Evolutionary conservation across 2,888 invertebrate species (phyloP).

Genomic region (Gortyna flavago): DNA sequence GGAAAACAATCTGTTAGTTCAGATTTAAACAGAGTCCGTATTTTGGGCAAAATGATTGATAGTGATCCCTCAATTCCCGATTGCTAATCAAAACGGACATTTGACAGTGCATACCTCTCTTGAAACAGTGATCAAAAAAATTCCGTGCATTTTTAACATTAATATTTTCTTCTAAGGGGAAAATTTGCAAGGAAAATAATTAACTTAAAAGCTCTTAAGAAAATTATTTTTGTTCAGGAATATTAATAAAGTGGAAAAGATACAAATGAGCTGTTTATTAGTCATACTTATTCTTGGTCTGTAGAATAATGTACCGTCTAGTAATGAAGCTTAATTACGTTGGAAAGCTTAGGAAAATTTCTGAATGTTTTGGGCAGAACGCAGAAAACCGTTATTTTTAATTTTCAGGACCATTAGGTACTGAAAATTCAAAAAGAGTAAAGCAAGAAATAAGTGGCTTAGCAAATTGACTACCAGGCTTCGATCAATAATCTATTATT

Average conservation of each 20-base stretch:
- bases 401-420: not conserved
- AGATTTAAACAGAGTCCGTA: slow-evolving; percentile 42
- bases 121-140: not conserved
- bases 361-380: not conserved
- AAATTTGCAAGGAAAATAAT: slow-evolving; percentile 20
- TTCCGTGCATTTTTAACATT: not conserved
- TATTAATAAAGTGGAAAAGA: slow-evolving; percentile 34
- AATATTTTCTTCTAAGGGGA: not conserved
- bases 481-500: too few relatives aligned
- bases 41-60: slow-evolving; percentile 21
- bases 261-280: slow-evolving; percentile 23
- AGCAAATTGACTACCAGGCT: not conserved
- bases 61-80: not conserved
- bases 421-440: not conserved
- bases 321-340: not conserved
- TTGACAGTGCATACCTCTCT: not conserved
- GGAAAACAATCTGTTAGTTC: slow-evolving; percentile 70
- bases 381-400: not conserved
- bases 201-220: slow-evolving; percentile 31
- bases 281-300: slow-evolving; percentile 14
- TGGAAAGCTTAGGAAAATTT: not conserved
- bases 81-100: slow-evolving; percentile 5
- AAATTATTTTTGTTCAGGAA: slow-evolving; percentile 27
- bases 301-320: slow-evolving; percentile 12
- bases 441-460: not conserved